Percentiles rank a stretch among this genome's conserved stretches.
Conservation (phyloP, 2,113 vertebrate genomes). For the Cepphus grylle region DNA sequence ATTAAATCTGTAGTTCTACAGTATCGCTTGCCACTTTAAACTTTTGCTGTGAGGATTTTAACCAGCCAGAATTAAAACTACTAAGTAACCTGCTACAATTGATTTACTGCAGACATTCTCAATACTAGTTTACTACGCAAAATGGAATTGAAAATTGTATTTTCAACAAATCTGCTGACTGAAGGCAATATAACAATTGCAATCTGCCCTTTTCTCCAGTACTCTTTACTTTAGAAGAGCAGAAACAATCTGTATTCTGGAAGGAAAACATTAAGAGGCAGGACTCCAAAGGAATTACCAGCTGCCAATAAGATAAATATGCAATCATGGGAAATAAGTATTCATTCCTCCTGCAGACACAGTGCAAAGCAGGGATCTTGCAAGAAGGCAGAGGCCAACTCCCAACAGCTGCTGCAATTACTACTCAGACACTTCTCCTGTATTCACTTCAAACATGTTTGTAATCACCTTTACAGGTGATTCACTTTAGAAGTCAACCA, state of each 20-base stretch:
- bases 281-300: background rate
- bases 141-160: background rate
- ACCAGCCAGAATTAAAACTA: background rate
- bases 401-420: background rate
- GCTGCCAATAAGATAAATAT: background rate
- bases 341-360: background rate
- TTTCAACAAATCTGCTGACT: background rate
- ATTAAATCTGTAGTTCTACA: background rate
- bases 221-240: background rate
- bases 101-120: background rate
- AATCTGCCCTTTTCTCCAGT: conserved; percentile 33
- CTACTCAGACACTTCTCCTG: background rate
- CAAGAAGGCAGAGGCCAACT: background rate
- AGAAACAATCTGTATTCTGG: conserved; percentile 2
- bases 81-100: background rate
- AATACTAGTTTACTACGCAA: background rate
- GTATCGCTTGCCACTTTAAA: background rate
- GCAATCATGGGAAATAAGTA: background rate
- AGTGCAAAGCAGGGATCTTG: background rate
- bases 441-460: background rate
- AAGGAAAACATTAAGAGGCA: background rate
- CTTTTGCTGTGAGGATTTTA: background rate
- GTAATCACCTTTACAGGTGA: background rate
- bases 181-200: background rate
- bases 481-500: background rate